These are phyloP conservation scores for Epinephelus cyanopodus DNA, from an alignment of 2,113 vertebrate genomes.

Conservation along the genomic window DNA sequence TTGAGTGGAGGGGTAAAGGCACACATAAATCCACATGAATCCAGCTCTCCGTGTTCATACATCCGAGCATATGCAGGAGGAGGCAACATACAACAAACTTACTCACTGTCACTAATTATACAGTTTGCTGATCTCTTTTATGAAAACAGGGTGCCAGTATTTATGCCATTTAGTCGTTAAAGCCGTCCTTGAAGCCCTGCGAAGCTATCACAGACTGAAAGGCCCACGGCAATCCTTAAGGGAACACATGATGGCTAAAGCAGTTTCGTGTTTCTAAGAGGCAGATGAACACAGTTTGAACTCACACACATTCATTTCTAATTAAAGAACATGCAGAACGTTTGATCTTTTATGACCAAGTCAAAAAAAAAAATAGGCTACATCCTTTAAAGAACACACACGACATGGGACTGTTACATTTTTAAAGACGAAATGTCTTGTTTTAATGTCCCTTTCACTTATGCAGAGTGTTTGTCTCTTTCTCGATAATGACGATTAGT, in stretches of 20 bases:
- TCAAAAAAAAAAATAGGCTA: background rate
- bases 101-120: slow-evolving; percentile 1
- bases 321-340: background rate
- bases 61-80: background rate
- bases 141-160: slow-evolving; percentile 3
- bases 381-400: background rate
- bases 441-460: slow-evolving; percentile 26
- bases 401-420: background rate
- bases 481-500: slow-evolving; percentile 30
- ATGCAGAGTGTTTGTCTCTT: slow-evolving; percentile 18
- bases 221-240: background rate
- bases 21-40: background rate
- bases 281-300: slow-evolving; percentile 2
- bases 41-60: background rate
- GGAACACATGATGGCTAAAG: background rate
- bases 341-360: slow-evolving; percentile 4
- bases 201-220: background rate
- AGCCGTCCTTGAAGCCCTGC: slow-evolving; percentile 14
- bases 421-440: background rate
- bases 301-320: background rate
- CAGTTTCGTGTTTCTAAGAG: slow-evolving; percentile 12
- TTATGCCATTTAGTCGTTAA: background rate
- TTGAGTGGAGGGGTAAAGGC: background rate
- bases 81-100: background rate
- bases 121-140: background rate